Evolutionary conservation across 2,113 vertebrate genomes (phyloP), one percentile per base, ranked within the genome.

Genomic region (Paradoxurus hermaphroditus): DNA sequence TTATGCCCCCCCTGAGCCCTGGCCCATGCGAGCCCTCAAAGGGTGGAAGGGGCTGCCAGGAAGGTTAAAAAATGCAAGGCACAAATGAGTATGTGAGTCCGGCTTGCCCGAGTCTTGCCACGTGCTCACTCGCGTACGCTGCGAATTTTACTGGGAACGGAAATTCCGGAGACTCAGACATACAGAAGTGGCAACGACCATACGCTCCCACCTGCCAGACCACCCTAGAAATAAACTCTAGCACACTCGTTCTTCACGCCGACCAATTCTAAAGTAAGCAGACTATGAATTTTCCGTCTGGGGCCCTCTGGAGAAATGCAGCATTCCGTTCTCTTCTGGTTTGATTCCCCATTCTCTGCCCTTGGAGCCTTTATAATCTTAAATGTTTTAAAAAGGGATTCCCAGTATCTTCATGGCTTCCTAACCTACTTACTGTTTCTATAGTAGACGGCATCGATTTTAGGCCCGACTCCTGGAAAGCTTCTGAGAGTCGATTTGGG

Each of bases 401-500:
- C 75, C 49, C 31, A 75, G 2, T 77, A 78, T 92, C 29, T 94
- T 75, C 23, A n/a, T 9, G 15, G 14, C 51, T 75, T 68, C 53
- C 36, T 16, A 81, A 85, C 79, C 27, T 75, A 97, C 97, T 97
- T 94, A 98, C 98, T 51, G 31, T 96, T 92, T n/a, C 59, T 84
- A 59, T 96, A 97, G 62, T 98, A 98, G 86, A 98, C 99, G 36
- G 99, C 99, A 19, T 99, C 99, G 31, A 99, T 70, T 78, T 99
- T 99, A 0, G 99, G 98, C 41, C 86, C 97, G 95, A 99, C 98
- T 97, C 99, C 99, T 46, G 98, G 99, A 91, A 99, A 99, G 96
- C 99, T 94, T 0, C 87, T 7, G 1, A 93, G 95, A 87, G 98
- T 99, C 39, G 90, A 41, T 96, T 98, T 99, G 59, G 99, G 99